A percentile compares a stretch with the other conserved stretches of the same genome.
These are phyloP conservation scores for Odocoileus hemionus DNA, from an alignment of 2,113 vertebrate genomes.

Conservation along the genomic window DNA sequence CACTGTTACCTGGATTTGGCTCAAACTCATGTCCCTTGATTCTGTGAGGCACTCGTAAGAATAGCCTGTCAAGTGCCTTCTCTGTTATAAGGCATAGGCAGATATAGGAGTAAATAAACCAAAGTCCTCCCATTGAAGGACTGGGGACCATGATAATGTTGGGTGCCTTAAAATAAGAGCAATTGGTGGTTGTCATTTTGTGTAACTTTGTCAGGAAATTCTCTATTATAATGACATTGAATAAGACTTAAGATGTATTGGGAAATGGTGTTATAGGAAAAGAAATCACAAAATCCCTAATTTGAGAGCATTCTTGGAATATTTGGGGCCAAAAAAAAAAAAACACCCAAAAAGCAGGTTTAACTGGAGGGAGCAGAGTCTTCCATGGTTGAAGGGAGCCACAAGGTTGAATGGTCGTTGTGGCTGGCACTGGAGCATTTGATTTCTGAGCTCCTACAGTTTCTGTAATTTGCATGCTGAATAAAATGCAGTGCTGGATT, in stretches of 20 bases:
- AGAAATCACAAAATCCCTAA: background rate
- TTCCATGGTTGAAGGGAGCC: background rate
- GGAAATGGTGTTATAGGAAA: background rate
- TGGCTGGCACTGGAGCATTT: background rate
- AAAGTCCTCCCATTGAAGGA: fast-evolving
- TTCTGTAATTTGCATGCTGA: background rate
- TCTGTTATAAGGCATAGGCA: background rate
- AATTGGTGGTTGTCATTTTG: background rate
- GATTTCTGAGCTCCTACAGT: background rate
- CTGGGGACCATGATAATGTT: background rate
- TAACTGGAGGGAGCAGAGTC: background rate
- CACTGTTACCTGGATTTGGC: background rate
- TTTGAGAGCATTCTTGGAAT: background rate
- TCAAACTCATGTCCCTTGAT: background rate
- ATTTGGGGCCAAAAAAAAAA: background rate
- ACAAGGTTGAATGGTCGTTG: background rate
- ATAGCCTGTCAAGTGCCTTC: background rate
- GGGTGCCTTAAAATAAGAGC: background rate
- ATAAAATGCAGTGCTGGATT: background rate
- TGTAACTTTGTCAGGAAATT: background rate
- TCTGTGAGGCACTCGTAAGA: fast-evolving
- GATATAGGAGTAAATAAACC: background rate
- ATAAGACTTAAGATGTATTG: background rate
- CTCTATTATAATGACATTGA: background rate
- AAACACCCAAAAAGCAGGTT: background rate